phyloP scores from a whole-genome alignment of 2,888 invertebrate species.

The Epicampocera succincta region DNA sequence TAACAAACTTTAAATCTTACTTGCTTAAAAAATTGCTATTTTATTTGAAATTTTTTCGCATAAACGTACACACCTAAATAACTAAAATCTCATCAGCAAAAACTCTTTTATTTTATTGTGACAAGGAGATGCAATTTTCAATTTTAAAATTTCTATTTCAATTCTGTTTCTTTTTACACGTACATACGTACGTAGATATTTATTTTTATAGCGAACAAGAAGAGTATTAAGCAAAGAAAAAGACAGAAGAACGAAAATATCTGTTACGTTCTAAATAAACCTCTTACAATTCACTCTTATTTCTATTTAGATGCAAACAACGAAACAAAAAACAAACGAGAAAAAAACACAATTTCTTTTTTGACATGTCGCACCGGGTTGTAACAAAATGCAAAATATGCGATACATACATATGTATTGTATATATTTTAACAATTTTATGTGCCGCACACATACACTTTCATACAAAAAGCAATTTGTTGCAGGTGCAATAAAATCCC shows the following conservation, averaged over 20 bases:
- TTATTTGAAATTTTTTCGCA: no score
- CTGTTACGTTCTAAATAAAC: slow-evolving; percentile 31
- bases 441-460: slow-evolving; percentile 4
- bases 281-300: slow-evolving; percentile 28
- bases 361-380: slow-evolving; percentile 40
- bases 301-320: slow-evolving; percentile 39
- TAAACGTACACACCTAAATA: no score
- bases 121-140: slow-evolving; percentile 30
- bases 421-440: slow-evolving; percentile 39
- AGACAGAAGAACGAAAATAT: no score
- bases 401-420: no score
- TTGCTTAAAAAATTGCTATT: no score
- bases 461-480: slow-evolving; percentile 48
- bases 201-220: not conserved
- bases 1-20: no score
- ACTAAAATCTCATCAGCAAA: not conserved
- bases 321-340: slow-evolving; percentile 1
- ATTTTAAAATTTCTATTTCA: slow-evolving; percentile 9
- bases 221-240: not conserved
- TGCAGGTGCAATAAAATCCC: slow-evolving; percentile 56
- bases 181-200: no score
- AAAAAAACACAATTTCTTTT: slow-evolving; percentile 38
- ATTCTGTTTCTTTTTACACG: not conserved
- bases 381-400: slow-evolving; percentile 41
- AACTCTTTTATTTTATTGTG: slow-evolving; percentile 9